Conservation (phyloP, 2,113 vertebrate genomes). For the Myanophis thanlyinensis region DNA sequence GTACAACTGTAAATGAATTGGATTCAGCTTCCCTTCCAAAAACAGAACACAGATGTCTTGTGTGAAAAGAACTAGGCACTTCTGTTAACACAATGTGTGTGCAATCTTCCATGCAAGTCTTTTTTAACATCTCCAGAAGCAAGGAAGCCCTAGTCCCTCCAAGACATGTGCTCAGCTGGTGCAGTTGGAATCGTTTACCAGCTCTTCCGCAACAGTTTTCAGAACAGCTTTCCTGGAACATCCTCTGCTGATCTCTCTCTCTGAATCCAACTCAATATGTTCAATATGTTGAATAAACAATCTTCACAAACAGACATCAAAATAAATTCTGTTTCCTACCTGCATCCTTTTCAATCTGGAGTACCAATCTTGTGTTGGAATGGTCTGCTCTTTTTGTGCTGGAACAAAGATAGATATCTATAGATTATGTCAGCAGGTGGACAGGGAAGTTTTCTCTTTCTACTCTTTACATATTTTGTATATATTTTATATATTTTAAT, state of each 20-base stretch:
- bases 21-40: not conserved
- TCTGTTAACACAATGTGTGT: not conserved
- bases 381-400: conserved; percentile 93
- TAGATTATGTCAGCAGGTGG: not conserved
- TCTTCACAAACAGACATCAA: not conserved
- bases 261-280: not conserved
- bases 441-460: not conserved
- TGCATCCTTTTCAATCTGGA: conserved; percentile 93
- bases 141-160: not conserved
- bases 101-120: not conserved
- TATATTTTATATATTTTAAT: not conserved
- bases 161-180: not conserved
- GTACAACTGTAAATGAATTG: not conserved
- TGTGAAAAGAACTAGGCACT: not conserved
- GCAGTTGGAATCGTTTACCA: not conserved
- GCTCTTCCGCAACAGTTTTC: not conserved
- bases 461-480: not conserved
- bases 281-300: not conserved
- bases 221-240: not conserved
- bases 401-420: conserved; percentile 52
- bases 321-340: conserved; percentile 69
- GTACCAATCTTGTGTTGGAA: conserved; percentile 92
- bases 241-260: not conserved
- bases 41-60: not conserved
- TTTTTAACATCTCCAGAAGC: not conserved